These are phyloP conservation scores for Chiloscyllium plagiosum DNA, from an alignment of 2,113 vertebrate genomes.

Conservation along the genomic window DNA sequence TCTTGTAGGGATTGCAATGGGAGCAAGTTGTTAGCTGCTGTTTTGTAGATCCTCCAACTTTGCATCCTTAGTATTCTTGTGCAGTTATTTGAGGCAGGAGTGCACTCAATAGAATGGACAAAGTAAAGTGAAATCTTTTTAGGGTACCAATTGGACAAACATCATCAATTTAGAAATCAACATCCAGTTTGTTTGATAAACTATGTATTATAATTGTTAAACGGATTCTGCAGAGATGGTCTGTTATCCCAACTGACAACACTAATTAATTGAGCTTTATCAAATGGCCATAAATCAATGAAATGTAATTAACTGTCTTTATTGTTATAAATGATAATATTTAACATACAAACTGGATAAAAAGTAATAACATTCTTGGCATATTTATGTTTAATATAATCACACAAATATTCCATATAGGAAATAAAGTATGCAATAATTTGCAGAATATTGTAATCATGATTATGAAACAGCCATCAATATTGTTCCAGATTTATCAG, in stretches of 20 bases:
- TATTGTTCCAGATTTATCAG: neutral
- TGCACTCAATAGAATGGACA: neutral
- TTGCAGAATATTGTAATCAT: neutral
- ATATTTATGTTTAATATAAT: neutral
- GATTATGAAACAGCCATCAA: neutral
- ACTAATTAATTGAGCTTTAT: constrained; percentile 8
- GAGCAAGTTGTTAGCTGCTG: neutral
- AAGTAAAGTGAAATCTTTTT: neutral
- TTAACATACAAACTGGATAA: neutral
- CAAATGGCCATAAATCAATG: constrained; percentile 10
- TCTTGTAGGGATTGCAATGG: neutral
- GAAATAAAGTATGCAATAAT: neutral
- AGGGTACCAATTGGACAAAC: neutral
- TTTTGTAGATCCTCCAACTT: neutral
- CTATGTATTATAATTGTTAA: neutral
- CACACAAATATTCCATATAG: neutral
- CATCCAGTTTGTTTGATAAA: neutral
- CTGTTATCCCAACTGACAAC: neutral
- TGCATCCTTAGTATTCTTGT: too few relatives aligned
- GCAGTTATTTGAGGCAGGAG: neutral
- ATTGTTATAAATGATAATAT: constrained; percentile 18
- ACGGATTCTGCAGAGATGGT: neutral
- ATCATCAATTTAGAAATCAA: neutral
- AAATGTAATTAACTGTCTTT: neutral
- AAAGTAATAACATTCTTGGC: neutral